phyloP scores from a whole-genome alignment of 2,888 invertebrate species.

The Steinernema hermaphroditum region DNA sequence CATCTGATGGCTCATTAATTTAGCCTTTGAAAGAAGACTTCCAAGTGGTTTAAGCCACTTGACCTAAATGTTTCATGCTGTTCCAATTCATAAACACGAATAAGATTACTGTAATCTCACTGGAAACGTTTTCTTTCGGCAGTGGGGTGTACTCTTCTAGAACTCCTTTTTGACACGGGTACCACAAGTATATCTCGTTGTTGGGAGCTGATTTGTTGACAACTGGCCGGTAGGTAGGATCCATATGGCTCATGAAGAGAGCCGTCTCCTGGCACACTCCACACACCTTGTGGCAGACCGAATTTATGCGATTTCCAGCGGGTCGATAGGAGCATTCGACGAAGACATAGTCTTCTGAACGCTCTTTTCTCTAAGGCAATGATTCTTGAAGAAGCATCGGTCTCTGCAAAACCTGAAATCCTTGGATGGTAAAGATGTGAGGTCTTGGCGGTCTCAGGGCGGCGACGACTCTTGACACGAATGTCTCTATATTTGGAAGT shows the following conservation, averaged over 20 bases:
- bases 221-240: not conserved
- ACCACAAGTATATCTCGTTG: not conserved
- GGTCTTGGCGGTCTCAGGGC: slow-evolving; percentile 13
- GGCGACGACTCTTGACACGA: not conserved
- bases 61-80: not conserved
- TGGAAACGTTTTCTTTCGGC: not conserved
- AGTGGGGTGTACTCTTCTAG: not conserved
- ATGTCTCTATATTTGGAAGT: not conserved
- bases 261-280: slow-evolving; percentile 11
- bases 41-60: not conserved
- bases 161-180: not conserved
- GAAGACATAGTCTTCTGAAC: not conserved
- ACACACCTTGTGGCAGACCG: not conserved
- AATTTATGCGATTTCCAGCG: not conserved
- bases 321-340: slow-evolving; percentile 15
- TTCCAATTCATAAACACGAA: no score
- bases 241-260: not conserved
- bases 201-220: not conserved
- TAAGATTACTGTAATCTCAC: not conserved
- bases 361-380: not conserved
- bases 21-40: not conserved
- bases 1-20: not conserved
- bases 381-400: not conserved
- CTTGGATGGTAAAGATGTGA: not conserved
- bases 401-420: not conserved